Evolutionary conservation across 2,797 vertebrate genomes (phyloP), one percentile per base, ranked within the genome.

Genomic region (Sebastes nivosus): DNA sequence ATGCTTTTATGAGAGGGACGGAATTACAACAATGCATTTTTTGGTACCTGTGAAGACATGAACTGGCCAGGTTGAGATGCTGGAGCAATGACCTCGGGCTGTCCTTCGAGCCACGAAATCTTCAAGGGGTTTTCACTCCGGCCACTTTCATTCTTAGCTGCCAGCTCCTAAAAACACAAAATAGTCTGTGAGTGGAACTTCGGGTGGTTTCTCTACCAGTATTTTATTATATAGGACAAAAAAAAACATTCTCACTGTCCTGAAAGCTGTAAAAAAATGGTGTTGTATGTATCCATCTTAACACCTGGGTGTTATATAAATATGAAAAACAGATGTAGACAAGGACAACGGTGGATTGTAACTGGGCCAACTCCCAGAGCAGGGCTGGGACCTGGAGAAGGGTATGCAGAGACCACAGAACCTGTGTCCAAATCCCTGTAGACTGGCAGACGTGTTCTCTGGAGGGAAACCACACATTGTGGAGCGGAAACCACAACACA

Each of bases 61-160:
- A 93, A 95, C 8, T 72, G 76, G 76, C 89, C 90, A 13, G 89
- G 87, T 25, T 91, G 92, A 69, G 86, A 68, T 13, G 66, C 60
- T 13, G 90, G 32, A 20, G 76, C 29, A n/a, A 84, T 57, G 63
- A 83, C 80, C 55, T 93, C 90, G 1, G 97, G 98, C 77, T 95
- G 93, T 67, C 97, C 97, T 86, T 98, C 97, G 81, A 99, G 91
- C 99, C 99, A 99, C 5, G 96, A 96, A 79, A 99, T 96, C 95
- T 97, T 98, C 87, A 99, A 91, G 32, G 97, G 97, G 81, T 98
- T 99, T 88, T 89, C 93, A 2, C 93, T 93, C 73, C 99, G 92
- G 72, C 98, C 98, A 30, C 90, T 93, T 94, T 99, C 98, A 85
- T 99, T 97, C 90, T 95, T 97, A 75, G 96, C 94, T 68, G 98